phyloP scores from a whole-genome alignment of 2,113 vertebrate species.

The Xiphophorus couchianus region DNA sequence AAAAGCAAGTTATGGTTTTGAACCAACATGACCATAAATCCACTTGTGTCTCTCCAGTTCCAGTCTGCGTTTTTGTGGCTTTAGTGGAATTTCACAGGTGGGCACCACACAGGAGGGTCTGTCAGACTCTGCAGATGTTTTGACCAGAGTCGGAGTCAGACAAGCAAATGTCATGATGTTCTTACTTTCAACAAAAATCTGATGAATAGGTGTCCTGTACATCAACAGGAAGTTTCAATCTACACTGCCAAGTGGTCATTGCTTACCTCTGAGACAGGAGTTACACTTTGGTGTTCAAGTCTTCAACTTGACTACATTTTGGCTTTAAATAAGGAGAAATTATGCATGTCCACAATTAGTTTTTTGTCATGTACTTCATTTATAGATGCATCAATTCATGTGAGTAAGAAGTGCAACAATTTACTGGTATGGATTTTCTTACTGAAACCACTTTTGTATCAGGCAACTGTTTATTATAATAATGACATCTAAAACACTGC shows the following conservation, averaged over 20 bases:
- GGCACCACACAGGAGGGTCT: slow-evolving; percentile 45
- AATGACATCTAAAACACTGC: too few species aligned
- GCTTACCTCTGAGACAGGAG: slow-evolving; percentile 9
- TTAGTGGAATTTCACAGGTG: slow-evolving; percentile 68
- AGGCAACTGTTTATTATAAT: not conserved
- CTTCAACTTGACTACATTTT: too few species aligned
- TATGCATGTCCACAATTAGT: not conserved
- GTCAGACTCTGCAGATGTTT: slow-evolving; percentile 44
- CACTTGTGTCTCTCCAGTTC: slow-evolving; percentile 50
- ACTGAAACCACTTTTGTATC: not conserved
- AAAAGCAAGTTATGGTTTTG: slow-evolving; percentile 1
- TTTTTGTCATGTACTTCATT: not conserved
- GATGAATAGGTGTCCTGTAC: slow-evolving; percentile 18
- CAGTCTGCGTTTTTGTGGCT: slow-evolving; percentile 46
- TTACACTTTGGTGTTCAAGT: not conserved
- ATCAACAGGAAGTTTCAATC: slow-evolving; percentile 29
- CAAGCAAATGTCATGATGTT: slow-evolving; percentile 34
- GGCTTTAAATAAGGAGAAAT: not conserved
- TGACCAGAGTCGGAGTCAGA: slow-evolving; percentile 36
- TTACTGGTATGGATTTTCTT: not conserved
- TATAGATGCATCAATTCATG: not conserved
- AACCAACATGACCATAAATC: slow-evolving; percentile 29
- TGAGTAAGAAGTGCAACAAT: not conserved
- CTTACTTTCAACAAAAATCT: slow-evolving; percentile 16
- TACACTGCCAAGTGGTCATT: slow-evolving; percentile 24